These are phyloP conservation scores for Ginglymostoma cirratum DNA, from an alignment of 2,113 vertebrate species.

Conservation along the genomic window DNA sequence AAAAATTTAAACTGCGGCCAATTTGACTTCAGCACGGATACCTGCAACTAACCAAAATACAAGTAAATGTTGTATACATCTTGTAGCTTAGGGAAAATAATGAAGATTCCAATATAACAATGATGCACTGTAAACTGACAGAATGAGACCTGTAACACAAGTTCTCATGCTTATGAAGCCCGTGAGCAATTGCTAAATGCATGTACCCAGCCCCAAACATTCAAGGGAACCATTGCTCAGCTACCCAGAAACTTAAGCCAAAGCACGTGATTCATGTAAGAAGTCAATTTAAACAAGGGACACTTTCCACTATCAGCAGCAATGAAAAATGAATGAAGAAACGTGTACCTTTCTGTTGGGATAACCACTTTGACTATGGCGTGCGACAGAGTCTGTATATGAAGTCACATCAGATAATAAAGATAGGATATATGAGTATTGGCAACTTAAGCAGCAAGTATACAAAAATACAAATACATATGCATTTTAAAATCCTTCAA, in stretches of 20 bases:
- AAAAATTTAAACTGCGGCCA: neutral
- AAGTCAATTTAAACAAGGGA: slow-evolving; percentile 66
- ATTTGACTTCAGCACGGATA: neutral
- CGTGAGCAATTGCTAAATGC: neutral
- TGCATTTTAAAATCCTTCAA: slow-evolving; percentile 74
- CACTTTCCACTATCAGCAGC: slow-evolving; percentile 90
- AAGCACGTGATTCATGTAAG: slow-evolving; percentile 51
- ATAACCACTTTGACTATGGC: slow-evolving; percentile 99
- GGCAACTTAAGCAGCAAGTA: slow-evolving; percentile 94
- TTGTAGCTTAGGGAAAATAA: neutral
- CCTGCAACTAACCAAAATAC: neutral
- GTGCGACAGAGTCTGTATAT: slow-evolving; percentile 99
- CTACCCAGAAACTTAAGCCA: slow-evolving; percentile 75
- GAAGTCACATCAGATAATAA: slow-evolving; percentile 99
- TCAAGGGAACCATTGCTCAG: slow-evolving; percentile 83
- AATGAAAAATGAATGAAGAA: slow-evolving; percentile 98
- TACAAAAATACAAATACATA: slow-evolving; percentile 86
- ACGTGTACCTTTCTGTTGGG: slow-evolving; percentile 99
- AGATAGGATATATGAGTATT: slow-evolving; percentile 99
- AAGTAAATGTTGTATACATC: neutral
- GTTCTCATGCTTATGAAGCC: neutral
- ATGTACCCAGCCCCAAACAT: neutral
- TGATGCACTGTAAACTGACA: neutral
- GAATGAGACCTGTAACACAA: neutral
- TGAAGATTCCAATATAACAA: neutral